Conservation (phyloP, 2,113 vertebrate species). For the Callocephalon fimbriatum region DNA sequence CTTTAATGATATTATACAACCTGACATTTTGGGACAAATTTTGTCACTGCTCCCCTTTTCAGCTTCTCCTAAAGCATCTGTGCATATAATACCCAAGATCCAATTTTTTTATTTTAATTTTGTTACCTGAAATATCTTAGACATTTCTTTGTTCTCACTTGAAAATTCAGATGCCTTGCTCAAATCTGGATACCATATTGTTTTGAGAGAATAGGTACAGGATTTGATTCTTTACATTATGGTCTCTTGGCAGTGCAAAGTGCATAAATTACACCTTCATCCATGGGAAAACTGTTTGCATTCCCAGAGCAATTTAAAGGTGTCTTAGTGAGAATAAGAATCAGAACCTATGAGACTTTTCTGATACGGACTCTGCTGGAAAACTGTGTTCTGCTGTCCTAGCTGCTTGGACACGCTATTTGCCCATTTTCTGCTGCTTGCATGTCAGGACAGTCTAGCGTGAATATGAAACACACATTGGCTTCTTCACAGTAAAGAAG, state of each 20-base stretch:
- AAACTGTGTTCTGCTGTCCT: not conserved
- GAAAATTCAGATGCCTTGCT: not conserved
- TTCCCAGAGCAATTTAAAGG: not conserved
- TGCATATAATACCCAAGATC: not conserved
- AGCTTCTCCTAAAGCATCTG: not conserved
- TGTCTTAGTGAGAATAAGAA: not conserved
- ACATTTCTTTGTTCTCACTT: not conserved
- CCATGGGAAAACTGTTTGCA: not conserved
- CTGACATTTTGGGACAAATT: not conserved
- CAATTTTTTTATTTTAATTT: not conserved
- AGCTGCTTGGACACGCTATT: not conserved
- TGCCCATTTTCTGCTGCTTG: not conserved
- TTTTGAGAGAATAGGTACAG: not conserved
- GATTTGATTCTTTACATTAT: not conserved
- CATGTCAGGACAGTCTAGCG: not conserved
- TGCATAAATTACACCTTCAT: not conserved
- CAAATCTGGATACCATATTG: not conserved
- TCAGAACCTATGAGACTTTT: not conserved
- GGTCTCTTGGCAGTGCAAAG: not conserved
- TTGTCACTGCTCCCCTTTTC: not conserved
- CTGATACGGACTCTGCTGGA: not conserved
- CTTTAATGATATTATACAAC: not conserved
- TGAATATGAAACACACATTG: not conserved
- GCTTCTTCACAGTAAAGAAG: not conserved
- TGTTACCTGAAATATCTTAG: not conserved